These are phyloP conservation scores for Poeciliopsis paucimaculata DNA, from an alignment of 2,797 vertebrate species.

Conservation along the genomic window DNA sequence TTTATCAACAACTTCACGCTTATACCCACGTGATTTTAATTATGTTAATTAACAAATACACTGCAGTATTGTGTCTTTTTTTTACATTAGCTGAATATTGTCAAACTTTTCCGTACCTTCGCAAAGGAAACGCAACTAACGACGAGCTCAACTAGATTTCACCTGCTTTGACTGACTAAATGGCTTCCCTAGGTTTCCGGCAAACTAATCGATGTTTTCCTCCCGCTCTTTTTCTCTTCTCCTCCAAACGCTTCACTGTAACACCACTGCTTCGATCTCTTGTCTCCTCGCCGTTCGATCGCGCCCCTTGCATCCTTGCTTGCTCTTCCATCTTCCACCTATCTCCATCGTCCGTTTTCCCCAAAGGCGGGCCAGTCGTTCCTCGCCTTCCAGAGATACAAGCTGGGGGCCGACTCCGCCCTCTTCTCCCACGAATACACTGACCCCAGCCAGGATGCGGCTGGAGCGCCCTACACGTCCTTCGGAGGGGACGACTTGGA, in stretches of 20 bases:
- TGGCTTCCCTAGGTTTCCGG: conserved; percentile 32
- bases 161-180: conserved; percentile 41
- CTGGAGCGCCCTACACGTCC: conserved; percentile 86
- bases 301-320: conserved; percentile 5
- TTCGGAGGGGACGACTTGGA: conserved; percentile 79
- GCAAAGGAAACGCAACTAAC: no score
- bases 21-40: no score
- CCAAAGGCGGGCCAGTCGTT: conserved; percentile 90
- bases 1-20: no score
- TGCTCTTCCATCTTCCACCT: background rate
- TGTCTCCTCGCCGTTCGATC: conserved; percentile 2
- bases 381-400: conserved; percentile 92
- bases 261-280: conserved; percentile 44
- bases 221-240: conserved; percentile 35
- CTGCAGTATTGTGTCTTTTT: no score
- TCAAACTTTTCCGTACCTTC: no score
- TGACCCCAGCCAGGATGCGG: conserved; percentile 94
- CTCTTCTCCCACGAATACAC: conserved; percentile 98
- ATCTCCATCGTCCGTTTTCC: conserved; percentile 1
- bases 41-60: no score
- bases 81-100: no score
- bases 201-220: conserved; percentile 59
- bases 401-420: conserved; percentile 93
- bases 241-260: conserved; percentile 40
- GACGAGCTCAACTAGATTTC: conserved; percentile 15